Conservation (phyloP, 2,113 vertebrate genomes). For the Mus musculus region GRCm39 chr19:21136501-21137000, state of each 20-base stretch:
- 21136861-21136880: not conserved
- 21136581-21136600: not conserved
- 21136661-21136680: conserved; percentile 44
- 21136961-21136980: not conserved
- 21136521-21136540: no score
- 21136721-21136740: not conserved
- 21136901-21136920: conserved; percentile 13
- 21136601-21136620: not conserved
- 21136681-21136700: not conserved
- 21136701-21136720: not conserved
- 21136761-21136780: not conserved
- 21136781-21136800: conserved; percentile 9
- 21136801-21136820: not conserved
- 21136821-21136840: conserved; percentile 25
- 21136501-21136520: not conserved
- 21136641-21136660: not conserved
- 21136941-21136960: conserved; percentile 5
- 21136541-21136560: no score
- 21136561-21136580: no score
- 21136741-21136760: not conserved
- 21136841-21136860: conserved; percentile 28
- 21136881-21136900: not conserved
- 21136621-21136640: not conserved
- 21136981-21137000: not conserved
- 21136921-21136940: not conserved